These are phyloP conservation scores for Melanotaenia maccullochi DNA, from an alignment of 2,797 vertebrate genomes.

Conservation along the genomic window DNA sequence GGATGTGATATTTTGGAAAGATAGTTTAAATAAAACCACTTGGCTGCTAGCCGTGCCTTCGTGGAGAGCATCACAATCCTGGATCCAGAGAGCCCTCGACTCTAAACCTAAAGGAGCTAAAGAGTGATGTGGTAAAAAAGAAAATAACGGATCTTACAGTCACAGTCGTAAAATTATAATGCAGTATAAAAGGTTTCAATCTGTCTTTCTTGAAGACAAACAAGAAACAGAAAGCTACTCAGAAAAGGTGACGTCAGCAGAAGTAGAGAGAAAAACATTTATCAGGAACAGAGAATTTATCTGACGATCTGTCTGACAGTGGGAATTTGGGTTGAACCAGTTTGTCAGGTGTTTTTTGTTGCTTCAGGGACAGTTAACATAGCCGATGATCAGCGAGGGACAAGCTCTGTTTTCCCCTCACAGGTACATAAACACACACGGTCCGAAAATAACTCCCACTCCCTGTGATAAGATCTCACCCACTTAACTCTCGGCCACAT, in stretches of 20 bases:
- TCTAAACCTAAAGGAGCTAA: slow-evolving; percentile 1
- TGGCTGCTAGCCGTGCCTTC: background rate
- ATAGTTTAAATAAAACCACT: background rate
- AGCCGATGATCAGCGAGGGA: slow-evolving; percentile 50
- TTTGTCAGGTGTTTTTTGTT: slow-evolving; percentile 39
- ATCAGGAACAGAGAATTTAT: slow-evolving; percentile 38
- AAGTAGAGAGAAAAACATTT: slow-evolving; percentile 24
- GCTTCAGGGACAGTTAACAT: slow-evolving; percentile 39
- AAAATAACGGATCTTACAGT: background rate
- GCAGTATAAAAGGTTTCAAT: background rate
- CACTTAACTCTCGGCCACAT: background rate
- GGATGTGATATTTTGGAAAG: background rate
- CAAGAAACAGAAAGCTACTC: slow-evolving; percentile 12
- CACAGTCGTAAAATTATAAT: background rate
- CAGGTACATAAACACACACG: slow-evolving; percentile 20
- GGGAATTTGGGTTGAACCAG: slow-evolving; percentile 54
- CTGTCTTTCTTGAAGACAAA: slow-evolving; percentile 1
- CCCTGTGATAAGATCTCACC: background rate
- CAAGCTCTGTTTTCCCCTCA: slow-evolving; percentile 32
- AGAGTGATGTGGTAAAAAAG: background rate
- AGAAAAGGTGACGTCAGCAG: slow-evolving; percentile 30
- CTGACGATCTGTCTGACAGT: slow-evolving; percentile 50
- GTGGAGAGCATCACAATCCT: background rate
- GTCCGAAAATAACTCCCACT: slow-evolving; percentile 16
- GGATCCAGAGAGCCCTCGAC: background rate